A percentile compares a stretch with the other conserved stretches of the same genome.
Conservation (phyloP, 2,797 vertebrate species). For the Pelochelys cantorii region DNA sequence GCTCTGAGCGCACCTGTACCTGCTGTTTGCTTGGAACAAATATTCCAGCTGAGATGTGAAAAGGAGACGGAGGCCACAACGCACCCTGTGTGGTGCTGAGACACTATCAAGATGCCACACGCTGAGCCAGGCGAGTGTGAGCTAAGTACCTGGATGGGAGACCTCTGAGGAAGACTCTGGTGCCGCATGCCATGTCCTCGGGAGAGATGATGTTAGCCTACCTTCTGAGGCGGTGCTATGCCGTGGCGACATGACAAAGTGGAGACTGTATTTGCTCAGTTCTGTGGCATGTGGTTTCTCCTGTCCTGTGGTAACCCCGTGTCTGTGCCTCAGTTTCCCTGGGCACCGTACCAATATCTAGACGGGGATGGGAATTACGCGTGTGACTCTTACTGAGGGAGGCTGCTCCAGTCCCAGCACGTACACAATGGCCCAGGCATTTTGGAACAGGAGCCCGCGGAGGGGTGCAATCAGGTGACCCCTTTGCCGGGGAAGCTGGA, state of each 20-base stretch:
- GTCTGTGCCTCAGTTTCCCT: no score
- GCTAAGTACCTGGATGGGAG: background rate
- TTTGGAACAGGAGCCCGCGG: no score
- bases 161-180: background rate
- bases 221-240: background rate
- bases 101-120: background rate
- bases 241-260: background rate
- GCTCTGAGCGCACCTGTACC: accelerated
- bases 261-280: no score
- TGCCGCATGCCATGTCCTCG: background rate
- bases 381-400: no score
- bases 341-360: no score
- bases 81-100: background rate
- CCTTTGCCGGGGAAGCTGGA: no score
- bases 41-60: background rate
- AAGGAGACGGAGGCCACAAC: background rate
- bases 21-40: background rate
- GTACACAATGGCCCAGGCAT: no score
- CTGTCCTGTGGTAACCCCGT: no score
- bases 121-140: background rate
- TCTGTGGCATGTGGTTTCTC: no score
- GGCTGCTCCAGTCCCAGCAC: no score
- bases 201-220: background rate
- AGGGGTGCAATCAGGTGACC: no score
- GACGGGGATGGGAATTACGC: no score